Evolutionary conservation across 2,888 invertebrate species (phyloP).

Genomic region (Macroteleia sp.): DNA sequence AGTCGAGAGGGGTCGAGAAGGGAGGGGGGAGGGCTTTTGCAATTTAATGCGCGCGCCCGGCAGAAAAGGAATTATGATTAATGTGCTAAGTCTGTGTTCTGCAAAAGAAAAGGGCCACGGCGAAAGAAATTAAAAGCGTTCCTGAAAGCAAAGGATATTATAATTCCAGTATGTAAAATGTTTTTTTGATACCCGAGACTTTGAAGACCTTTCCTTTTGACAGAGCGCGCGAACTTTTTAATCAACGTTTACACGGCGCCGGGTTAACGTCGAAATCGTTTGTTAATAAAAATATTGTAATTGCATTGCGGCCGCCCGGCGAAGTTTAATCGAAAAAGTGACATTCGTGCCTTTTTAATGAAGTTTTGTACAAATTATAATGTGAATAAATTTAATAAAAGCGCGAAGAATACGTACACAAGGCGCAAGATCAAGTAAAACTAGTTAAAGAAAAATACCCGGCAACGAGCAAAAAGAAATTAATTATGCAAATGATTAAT

Average conservation of each 20-base stretch:
- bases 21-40: no score
- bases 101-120: constrained; percentile 36
- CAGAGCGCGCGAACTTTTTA: constrained; percentile 24
- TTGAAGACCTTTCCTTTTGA: constrained; percentile 32
- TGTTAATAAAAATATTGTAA: constrained; percentile 29
- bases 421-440: constrained; percentile 25
- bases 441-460: constrained; percentile 30
- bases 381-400: constrained; percentile 32
- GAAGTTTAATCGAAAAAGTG: constrained; percentile 9
- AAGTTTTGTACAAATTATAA: constrained; percentile 13
- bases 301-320: background rate
- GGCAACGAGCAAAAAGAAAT: constrained; percentile 26
- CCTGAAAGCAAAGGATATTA: constrained; percentile 39
- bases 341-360: constrained; percentile 5
- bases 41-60: constrained; percentile 42
- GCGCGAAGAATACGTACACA: constrained; percentile 12
- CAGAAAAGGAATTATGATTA: constrained; percentile 54
- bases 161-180: constrained; percentile 45
- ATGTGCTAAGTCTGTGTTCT: constrained; percentile 43
- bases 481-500: constrained; percentile 50
- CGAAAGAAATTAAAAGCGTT: constrained; percentile 49
- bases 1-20: no score
- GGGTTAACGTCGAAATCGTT: constrained; percentile 11
- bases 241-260: constrained; percentile 21
- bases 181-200: constrained; percentile 37